These are phyloP conservation scores for Dipodomys ordii DNA, from an alignment of 2,113 vertebrate species.

Conservation along the genomic window DNA sequence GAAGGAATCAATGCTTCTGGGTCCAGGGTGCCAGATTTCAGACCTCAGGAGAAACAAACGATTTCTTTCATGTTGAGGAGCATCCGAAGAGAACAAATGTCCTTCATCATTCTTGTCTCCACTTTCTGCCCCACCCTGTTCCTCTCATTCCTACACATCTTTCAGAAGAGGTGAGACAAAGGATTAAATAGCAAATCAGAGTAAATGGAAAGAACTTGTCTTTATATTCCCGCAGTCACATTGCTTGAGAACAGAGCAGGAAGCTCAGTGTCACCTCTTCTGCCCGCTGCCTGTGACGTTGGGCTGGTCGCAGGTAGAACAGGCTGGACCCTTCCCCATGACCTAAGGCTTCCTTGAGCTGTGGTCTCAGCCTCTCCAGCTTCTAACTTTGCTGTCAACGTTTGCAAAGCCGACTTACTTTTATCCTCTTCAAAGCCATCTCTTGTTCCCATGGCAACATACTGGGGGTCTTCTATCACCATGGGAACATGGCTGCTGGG, in stretches of 20 bases:
- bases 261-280: not conserved
- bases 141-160: not conserved
- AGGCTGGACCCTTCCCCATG: conserved; percentile 20
- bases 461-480: conserved; percentile 69
- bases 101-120: not conserved
- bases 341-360: conserved; percentile 56
- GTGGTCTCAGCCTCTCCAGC: conserved; percentile 39
- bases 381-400: conserved; percentile 76
- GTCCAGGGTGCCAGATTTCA: not conserved
- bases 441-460: conserved; percentile 84
- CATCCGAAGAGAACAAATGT: not conserved
- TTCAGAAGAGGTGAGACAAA: conserved; percentile 40
- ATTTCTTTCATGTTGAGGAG: not conserved
- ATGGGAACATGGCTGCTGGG: conserved; percentile 73
- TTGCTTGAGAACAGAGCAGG: conserved; percentile 10
- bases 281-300: not conserved
- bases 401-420: conserved; percentile 71
- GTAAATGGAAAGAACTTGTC: conserved; percentile 3
- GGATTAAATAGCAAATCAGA: conserved; percentile 51
- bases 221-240: conserved; percentile 20
- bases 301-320: not conserved
- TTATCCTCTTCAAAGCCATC: conserved; percentile 76
- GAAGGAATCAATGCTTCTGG: not conserved
- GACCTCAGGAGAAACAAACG: not conserved
- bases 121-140: not conserved